Base-by-base conservation (phyloP, 2,888 invertebrate species). In the Rhagophthalmus giganteus region DNA sequence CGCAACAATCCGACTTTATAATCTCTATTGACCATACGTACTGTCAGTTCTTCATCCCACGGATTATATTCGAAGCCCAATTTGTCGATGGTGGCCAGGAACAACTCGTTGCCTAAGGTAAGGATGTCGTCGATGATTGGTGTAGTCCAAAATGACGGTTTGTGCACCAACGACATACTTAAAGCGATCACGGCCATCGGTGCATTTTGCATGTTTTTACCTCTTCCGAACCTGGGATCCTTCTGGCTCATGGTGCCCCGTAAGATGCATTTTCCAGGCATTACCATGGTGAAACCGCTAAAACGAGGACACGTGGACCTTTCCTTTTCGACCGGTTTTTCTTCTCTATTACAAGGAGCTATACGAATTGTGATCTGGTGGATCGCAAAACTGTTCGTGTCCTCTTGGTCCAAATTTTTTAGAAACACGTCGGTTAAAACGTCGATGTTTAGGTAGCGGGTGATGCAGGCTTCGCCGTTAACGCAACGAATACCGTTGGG, bases 91-190 rank as follows among this genome's bases (percentile, higher is more conserved):
- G 81, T 81, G 0, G 76, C 74, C 0, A 69, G 57, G 60, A 81
- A 80, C 45, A 84, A 64, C 16, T 75, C 75, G 35, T 79, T 76
- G 0, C 78, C 83, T 0, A 78, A 69, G 0, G 70, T 66, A 55
- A 83, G 65, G 7, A 83, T 74, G 28, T 79, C 79, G 49, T 79
- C 82, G 2, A 81, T 63, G 0, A 84, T 81, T n/a, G 78, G 77
- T 2, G 75, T 71, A 2, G 81, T 79, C 85, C 85, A 86, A 2
- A 79, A 74, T 32, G 77, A 76, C 0, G 83, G 77, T 2, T 79
- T 76, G 5, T 83, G 79, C 0, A 83, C 66, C 56, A 79, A 75
- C 0, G 81, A 76, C 83, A 84, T 83, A 11, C 80, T 81, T 0
- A 81, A 73, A 0, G 80, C 77, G 0, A 81, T 79, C 0, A 84